These are phyloP conservation scores for Falco cherrug DNA, from an alignment of 2,797 vertebrate genomes.

Conservation along the genomic window DNA sequence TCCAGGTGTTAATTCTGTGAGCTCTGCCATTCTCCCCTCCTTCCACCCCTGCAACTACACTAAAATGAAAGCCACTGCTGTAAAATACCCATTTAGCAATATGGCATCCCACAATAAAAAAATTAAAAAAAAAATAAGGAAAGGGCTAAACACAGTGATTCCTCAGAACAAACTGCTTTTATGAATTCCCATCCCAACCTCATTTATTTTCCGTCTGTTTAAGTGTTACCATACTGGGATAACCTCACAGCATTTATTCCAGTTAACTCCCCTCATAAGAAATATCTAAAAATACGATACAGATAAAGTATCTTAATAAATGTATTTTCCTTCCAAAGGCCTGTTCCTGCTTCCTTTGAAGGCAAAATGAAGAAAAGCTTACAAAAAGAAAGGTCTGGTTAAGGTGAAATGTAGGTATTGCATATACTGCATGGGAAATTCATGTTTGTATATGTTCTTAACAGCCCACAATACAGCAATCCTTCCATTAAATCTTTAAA, in stretches of 20 bases:
- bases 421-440: not conserved
- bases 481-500: not conserved
- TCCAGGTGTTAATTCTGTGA: not conserved
- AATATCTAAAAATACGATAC: not conserved
- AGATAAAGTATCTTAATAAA: not conserved
- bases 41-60: not conserved
- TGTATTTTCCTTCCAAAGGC: not conserved
- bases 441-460: not conserved
- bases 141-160: not conserved
- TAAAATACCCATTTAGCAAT: not conserved
- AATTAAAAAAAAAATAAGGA: not conserved
- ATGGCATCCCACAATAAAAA: fast-evolving
- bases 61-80: not conserved
- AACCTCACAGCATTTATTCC: not conserved
- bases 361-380: not conserved
- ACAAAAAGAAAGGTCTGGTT: not conserved
- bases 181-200: not conserved
- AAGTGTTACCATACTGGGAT: not conserved
- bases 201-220: not conserved
- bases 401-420: not conserved
- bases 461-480: not conserved
- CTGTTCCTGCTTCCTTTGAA: not conserved
- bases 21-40: not conserved
- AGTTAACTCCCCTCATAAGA: not conserved
- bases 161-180: not conserved